Base-by-base conservation (phyloP, 2,888 invertebrate species). In the Galerucella pusilla region DNA sequence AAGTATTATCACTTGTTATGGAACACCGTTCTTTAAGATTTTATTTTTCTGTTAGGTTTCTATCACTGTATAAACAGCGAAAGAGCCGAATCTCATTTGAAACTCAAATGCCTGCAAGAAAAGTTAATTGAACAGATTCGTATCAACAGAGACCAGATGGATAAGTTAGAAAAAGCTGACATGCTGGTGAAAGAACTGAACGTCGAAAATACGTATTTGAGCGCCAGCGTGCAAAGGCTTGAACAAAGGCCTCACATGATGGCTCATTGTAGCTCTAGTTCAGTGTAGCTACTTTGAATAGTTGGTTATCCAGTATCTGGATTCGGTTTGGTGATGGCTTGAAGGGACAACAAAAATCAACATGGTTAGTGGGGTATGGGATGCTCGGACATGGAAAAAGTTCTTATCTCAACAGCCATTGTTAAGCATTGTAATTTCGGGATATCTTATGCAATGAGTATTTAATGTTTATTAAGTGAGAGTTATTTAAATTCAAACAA, bases 191-290 rank as follows among this genome's bases (percentile, higher is more conserved):
- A 94, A 88, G 95, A 96, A 84, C 89, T 96, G 77, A 96, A 93
- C 88, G 91, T 95, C 68, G 96, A 96, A 88, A 96, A 96, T 89
- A 93, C 95, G 71, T 93, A 94, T 86, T 90, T 96, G 75, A 90
- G 92, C 75, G 92, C 92, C 25, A 92, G 91, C 71, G 88, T 91
- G 25, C 90, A 91, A 84, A 88, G 89, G 74, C 86, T 91, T 46
- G 90, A 91, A 83, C 89, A 91, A 82, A 89, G 89, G 80, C 89
- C 89, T 82, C 88, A 89, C 77, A 86, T 89, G 81, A 83, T 90
- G 78, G 86, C 88, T 46, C 88, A 89, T 80, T 88, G 86, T 78
- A 82, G 80, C 72, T 80, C 82, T 75, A 81, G 81, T 80, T 84
- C 84, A 2, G 82, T 84, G 16, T 84, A 79, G 64, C 11, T 20